Evolutionary conservation across 1,140 invertebrate genomes (phyloP).

Genomic region (Brachionus calyciflorus): DNA sequence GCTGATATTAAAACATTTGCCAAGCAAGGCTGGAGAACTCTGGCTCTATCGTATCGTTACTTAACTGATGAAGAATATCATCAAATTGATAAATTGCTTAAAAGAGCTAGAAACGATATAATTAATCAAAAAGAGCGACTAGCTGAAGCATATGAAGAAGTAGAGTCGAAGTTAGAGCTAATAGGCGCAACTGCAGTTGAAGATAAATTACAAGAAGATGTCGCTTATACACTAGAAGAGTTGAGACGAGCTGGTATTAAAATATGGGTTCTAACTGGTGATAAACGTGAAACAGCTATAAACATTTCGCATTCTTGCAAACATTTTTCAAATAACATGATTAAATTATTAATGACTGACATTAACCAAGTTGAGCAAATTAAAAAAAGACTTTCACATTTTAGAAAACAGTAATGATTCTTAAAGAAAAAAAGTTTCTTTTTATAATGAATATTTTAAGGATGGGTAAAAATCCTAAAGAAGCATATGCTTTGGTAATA

Average conservation of each 20-base stretch:
- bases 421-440: not conserved
- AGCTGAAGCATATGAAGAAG: slow-evolving; percentile 21
- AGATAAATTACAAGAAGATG: slow-evolving; percentile 76
- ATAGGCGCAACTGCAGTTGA: slow-evolving; percentile 73
- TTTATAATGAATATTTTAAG: not conserved
- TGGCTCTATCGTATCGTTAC: slow-evolving; percentile 19
- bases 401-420: slow-evolving; percentile 54
- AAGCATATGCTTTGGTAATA: slow-evolving; percentile 41
- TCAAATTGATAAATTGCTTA: not conserved
- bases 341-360: slow-evolving; percentile 20
- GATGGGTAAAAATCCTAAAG: not conserved
- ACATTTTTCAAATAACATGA: slow-evolving; percentile 48
- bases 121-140: not conserved
- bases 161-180: slow-evolving; percentile 50
- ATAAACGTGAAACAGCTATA: slow-evolving; percentile 94
- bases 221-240: slow-evolving; percentile 79
- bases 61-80: slow-evolving; percentile 1
- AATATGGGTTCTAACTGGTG: slow-evolving; percentile 92
- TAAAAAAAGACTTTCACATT: not conserved
- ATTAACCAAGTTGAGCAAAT: not conserved
- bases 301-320: slow-evolving; percentile 93
- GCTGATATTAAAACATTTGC: slow-evolving; percentile 8
- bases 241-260: slow-evolving; percentile 79
- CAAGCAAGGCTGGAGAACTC: slow-evolving; percentile 18
- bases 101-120: not conserved